Base-by-base conservation (phyloP, 1,140 invertebrate genomes). In the Calliphora vicina region DNA sequence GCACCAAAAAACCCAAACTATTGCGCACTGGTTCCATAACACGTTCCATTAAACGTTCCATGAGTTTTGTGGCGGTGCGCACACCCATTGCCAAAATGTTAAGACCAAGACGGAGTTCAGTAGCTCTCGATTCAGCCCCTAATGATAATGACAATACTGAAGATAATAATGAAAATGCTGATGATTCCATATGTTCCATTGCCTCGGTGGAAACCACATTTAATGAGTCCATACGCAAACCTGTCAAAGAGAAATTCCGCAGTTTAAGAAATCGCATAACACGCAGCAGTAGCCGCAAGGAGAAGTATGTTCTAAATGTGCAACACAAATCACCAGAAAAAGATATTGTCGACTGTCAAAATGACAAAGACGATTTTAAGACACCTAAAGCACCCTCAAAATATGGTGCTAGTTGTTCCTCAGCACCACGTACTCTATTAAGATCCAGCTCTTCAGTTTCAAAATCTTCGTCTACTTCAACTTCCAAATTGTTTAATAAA, bases 1-100 rank as follows among this genome's bases (percentile, higher is more conserved):
- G 87, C 83, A 86, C 87, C 25, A 90, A 90, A 29, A 90, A 90
- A 61, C 88, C 88, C 0, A 90, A 90, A 82, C 86, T 90, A 4
- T 86, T 87, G 27, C 87, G 89, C 73, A 89, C 88, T 0, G 89
- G 89, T 4, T 90, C 89, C 17, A 88, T 90, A 26, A 88, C 87
- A 73, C 84, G 88, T 35, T 87, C 86, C 8, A 83, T 90, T 1
- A 85, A 87, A 50, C 85, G 88, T 3, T 89, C 89, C n/a, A 88
- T 90, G 61, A 89, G 88, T 72, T 90, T 89, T 84, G 89, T 88
- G 23, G 88, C 88, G 3, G 86, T 88, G 29, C 85, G 86, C 82
- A 89, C 87, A 29, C 89, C 89, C 2, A 85, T 90, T 15, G 84
- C 88, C 20, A 90, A 88, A 72, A 89, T 89, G 6, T 72, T 90